phyloP scores from a whole-genome alignment of 2,888 invertebrate genomes.

The Gortyna flavago region DNA sequence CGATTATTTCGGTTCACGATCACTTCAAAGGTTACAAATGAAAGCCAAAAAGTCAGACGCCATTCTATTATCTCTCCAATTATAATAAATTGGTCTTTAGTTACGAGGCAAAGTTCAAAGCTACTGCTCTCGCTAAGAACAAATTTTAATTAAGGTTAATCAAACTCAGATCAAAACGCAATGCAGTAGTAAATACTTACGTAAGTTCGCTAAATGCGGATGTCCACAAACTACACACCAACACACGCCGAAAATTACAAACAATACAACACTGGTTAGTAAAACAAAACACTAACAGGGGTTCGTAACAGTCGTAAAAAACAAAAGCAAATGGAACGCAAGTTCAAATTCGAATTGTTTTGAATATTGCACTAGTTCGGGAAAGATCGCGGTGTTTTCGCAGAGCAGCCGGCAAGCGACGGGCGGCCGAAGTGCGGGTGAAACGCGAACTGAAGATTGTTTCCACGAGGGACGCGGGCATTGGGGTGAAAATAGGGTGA shows the following conservation, averaged over 20 bases:
- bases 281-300: constrained; percentile 67
- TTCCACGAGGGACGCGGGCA: constrained; percentile 73
- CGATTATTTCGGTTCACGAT: constrained; percentile 50
- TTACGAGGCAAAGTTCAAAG: constrained; percentile 24
- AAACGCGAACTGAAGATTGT: constrained; percentile 79
- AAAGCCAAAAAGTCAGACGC: constrained; percentile 35
- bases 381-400: constrained; percentile 80
- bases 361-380: constrained; percentile 83
- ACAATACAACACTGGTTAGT: constrained; percentile 64
- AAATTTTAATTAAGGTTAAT: constrained; percentile 42
- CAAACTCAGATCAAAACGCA: constrained; percentile 78
- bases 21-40: constrained; percentile 32
- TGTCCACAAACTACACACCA: constrained; percentile 75
- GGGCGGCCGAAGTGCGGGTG: constrained; percentile 69
- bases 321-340: constrained; percentile 68
- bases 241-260: constrained; percentile 73
- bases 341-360: constrained; percentile 75
- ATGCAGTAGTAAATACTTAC: constrained; percentile 89
- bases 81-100: constrained; percentile 36
- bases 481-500: constrained; percentile 79
- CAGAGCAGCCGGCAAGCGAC: constrained; percentile 64
- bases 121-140: neutral
- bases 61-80: constrained; percentile 32
- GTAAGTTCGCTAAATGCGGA: constrained; percentile 84
- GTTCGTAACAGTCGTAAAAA: constrained; percentile 58